Percentiles rank a stretch among this genome's conserved stretches.
Conservation (phyloP, 1,140 invertebrate species). For the Amyelois transitella region DNA sequence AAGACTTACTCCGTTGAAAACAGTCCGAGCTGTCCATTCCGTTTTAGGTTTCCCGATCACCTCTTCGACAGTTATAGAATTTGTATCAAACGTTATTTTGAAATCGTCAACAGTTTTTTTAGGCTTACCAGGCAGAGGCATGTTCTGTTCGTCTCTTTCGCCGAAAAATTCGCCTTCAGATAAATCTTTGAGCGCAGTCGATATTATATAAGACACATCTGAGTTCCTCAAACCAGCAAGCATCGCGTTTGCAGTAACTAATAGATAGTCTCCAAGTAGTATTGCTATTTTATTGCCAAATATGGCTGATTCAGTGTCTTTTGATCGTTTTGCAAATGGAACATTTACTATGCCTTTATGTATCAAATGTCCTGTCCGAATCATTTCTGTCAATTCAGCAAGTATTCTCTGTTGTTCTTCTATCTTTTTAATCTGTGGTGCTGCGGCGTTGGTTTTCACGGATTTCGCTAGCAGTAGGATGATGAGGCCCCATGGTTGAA, state of each 20-base stretch:
- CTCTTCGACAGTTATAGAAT: slow-evolving; percentile 62
- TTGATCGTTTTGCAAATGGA: slow-evolving; percentile 66
- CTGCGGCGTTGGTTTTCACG: slow-evolving; percentile 63
- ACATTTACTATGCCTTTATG: slow-evolving; percentile 92
- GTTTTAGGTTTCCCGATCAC: slow-evolving; percentile 78
- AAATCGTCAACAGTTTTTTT: slow-evolving; percentile 35
- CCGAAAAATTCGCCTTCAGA: slow-evolving; percentile 90
- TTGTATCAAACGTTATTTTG: slow-evolving; percentile 47
- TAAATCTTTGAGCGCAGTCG: slow-evolving; percentile 85
- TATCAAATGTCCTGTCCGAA: slow-evolving; percentile 92
- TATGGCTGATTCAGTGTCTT: slow-evolving; percentile 59
- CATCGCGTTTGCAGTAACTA: slow-evolving; percentile 87
- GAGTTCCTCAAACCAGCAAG: slow-evolving; percentile 81
- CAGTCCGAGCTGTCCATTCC: slow-evolving; percentile 90
- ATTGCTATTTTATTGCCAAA: slow-evolving; percentile 95
- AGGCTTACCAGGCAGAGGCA: slow-evolving; percentile 81
- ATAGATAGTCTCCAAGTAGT: slow-evolving; percentile 91
- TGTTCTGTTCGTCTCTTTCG: slow-evolving; percentile 85
- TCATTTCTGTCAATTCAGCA: slow-evolving; percentile 96
- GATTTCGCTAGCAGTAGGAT: slow-evolving; percentile 91
- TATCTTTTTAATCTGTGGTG: slow-evolving; percentile 25
- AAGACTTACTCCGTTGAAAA: slow-evolving; percentile 84
- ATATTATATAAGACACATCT: slow-evolving; percentile 89
- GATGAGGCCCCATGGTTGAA: slow-evolving; percentile 91
- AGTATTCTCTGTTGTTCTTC: slow-evolving; percentile 84